phyloP scores from a whole-genome alignment of 2,113 vertebrate genomes.

The Phylloscopus whistleri region DNA sequence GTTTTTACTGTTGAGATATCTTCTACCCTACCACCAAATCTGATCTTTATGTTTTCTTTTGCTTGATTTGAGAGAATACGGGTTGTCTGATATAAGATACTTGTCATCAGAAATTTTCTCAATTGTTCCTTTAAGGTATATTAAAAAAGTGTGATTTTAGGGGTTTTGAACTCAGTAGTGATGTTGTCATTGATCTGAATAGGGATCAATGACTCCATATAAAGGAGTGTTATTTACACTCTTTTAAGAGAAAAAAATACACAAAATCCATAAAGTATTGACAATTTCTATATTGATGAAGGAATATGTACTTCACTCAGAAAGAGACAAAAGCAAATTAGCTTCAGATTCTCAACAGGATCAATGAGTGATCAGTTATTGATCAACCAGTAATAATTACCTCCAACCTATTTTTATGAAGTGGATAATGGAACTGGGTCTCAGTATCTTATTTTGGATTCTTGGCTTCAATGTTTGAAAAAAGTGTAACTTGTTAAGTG shows the following conservation, averaged over 20 bases:
- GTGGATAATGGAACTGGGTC: not conserved
- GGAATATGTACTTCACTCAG: not conserved
- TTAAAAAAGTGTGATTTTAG: not conserved
- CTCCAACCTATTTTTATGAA: not conserved
- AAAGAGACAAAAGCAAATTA: not conserved
- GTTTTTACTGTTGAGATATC: not conserved
- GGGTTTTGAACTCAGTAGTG: rapidly evolving
- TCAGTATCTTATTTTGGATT: not conserved
- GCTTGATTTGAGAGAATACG: rapidly evolving
- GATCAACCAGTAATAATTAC: not conserved
- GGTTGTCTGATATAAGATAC: not conserved
- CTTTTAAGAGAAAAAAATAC: not conserved
- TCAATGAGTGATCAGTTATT: not conserved
- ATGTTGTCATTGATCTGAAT: not conserved
- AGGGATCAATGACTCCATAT: too few species aligned
- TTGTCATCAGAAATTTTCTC: not conserved
- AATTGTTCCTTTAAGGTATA: not conserved
- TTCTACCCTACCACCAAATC: not conserved
- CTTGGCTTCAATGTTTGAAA: not conserved
- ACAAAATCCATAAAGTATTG: not conserved
- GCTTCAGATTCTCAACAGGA: not conserved
- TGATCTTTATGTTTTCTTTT: not conserved
- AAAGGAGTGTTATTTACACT: not conserved
- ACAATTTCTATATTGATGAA: not conserved
- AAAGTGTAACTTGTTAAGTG: not conserved